These are phyloP conservation scores for Siniperca knerii DNA, from an alignment of 2,113 vertebrate species.

Conservation along the genomic window DNA sequence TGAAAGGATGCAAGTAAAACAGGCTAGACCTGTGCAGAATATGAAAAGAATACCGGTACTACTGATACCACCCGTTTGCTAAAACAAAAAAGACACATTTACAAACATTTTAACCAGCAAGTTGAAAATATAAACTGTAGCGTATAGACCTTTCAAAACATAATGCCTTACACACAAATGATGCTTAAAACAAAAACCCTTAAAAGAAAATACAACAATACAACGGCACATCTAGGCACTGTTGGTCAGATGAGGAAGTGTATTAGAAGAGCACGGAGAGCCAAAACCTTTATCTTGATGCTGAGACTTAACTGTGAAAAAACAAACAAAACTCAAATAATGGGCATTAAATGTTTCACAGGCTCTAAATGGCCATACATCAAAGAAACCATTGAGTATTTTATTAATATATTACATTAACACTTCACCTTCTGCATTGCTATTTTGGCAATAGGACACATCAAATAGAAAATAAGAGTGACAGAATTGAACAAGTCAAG, in stretches of 20 bases:
- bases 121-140: background rate
- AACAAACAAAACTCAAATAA: background rate
- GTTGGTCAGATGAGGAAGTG: constrained; percentile 41
- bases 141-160: constrained; percentile 1
- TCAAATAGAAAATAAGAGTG: background rate
- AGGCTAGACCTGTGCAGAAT: background rate
- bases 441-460: background rate
- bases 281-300: background rate
- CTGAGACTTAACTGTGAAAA: background rate
- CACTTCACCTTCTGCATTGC: constrained; percentile 21
- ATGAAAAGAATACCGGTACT: background rate
- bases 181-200: constrained; percentile 23
- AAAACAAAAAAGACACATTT: background rate
- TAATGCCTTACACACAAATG: constrained; percentile 4
- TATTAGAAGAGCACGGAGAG: background rate
- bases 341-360: background rate
- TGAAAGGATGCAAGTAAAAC: background rate
- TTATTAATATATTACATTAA: background rate
- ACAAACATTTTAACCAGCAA: background rate
- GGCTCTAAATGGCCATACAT: background rate
- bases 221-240: constrained; percentile 53
- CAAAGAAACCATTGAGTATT: background rate
- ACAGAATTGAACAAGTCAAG: background rate
- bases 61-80: background rate
- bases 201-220: background rate